Conservation (phyloP, 2,888 invertebrate species). For the Drosophila crucigera region DNA sequence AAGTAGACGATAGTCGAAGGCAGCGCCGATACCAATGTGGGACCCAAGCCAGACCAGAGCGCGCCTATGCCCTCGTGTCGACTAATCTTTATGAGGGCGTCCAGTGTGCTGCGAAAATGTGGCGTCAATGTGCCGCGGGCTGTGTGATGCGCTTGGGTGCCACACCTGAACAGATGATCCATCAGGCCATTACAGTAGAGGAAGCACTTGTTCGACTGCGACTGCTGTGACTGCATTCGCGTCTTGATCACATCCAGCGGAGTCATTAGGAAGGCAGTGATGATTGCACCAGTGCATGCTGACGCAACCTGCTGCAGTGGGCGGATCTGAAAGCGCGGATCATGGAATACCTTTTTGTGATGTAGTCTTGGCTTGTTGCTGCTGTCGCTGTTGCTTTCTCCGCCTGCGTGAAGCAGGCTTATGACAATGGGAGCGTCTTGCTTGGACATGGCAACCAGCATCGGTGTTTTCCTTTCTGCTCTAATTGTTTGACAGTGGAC, state of each 20-base stretch:
- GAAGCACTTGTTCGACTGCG: conserved; percentile 95
- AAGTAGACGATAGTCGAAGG: conserved; percentile 99
- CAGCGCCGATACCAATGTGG: conserved; percentile 96
- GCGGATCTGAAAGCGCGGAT: conserved; percentile 89
- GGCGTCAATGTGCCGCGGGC: conserved; percentile 29
- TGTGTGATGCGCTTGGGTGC: conserved; percentile 77
- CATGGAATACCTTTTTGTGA: conserved; percentile 86
- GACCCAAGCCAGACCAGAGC: conserved; percentile 98
- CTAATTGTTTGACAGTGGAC: conserved; percentile 19
- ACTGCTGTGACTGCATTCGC: conserved; percentile 97
- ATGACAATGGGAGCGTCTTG: conserved; percentile 9
- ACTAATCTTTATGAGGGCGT: conserved; percentile 97
- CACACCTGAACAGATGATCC: conserved; percentile 98
- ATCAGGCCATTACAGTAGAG: conserved; percentile 99
- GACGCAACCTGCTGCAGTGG: conserved; percentile 84
- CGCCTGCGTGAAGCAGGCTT: background rate
- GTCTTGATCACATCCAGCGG: conserved; percentile 99
- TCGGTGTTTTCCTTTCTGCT: conserved; percentile 4
- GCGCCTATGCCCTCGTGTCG: conserved; percentile 94
- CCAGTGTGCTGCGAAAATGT: conserved; percentile 94
- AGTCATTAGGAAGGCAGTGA: conserved; percentile 96
- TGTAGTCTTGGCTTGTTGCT: background rate
- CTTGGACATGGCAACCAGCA: conserved; percentile 44
- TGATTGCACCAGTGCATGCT: conserved; percentile 91
- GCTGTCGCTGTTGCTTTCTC: background rate